Conservation (phyloP, 1,140 invertebrate species). For the Hesperophylax magnus region DNA sequence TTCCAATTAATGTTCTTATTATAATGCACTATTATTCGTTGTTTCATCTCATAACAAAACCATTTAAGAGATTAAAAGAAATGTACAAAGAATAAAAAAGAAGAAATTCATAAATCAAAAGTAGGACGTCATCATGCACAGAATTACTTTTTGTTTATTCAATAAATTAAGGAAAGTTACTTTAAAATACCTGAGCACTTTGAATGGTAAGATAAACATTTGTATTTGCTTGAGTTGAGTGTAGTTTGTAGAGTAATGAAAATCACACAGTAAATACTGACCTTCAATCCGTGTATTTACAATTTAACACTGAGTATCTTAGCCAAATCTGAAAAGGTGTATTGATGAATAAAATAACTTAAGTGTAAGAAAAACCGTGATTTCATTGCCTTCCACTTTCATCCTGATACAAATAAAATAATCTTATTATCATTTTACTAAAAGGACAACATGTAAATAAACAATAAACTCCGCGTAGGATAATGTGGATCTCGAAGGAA, state of each 20-base stretch:
- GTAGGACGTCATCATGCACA: background rate
- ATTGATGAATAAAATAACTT: constrained; percentile 39
- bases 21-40: no score
- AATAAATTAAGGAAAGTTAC: background rate
- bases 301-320: constrained; percentile 46
- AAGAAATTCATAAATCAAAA: background rate
- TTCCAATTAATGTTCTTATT: no score
- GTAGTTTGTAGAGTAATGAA: constrained; percentile 32
- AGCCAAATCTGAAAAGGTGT: constrained; percentile 47
- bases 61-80: no score
- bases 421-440: no score
- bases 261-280: constrained; percentile 6
- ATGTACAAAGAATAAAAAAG: no score
- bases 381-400: no score
- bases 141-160: background rate
- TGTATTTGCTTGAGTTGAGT: constrained; percentile 44
- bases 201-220: constrained; percentile 21
- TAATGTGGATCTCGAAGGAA: no score
- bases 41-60: no score
- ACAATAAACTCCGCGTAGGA: no score
- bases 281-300: constrained; percentile 36
- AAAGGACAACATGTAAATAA: no score
- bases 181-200: constrained; percentile 25
- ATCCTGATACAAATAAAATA: no score
- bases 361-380: constrained; percentile 24